Evolutionary conservation across 64 coral and sea anemone species (phyloP).

Genomic region (Pocillopora verrucosa): DNA sequence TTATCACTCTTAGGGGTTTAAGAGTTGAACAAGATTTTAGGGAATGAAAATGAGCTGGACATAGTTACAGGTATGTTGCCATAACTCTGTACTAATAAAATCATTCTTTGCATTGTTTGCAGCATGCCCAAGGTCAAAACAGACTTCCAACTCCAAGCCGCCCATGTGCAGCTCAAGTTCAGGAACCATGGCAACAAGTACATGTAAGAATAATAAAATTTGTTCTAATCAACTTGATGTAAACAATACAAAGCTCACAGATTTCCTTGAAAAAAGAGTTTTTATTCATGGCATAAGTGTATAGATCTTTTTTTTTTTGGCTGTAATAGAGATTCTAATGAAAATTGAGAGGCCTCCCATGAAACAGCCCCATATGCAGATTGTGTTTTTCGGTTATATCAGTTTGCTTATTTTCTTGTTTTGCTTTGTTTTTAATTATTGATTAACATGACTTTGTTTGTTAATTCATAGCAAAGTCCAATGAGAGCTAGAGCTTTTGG

Average conservation of each 20-base stretch:
- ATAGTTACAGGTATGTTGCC: background rate
- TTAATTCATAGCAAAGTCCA: background rate
- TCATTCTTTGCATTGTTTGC: background rate
- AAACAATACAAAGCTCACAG: background rate
- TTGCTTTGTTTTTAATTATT: no score
- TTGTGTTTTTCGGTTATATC: no score
- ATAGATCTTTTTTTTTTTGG: no score
- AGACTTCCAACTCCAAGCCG: background rate
- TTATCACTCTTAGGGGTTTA: no score
- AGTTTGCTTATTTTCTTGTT: no score
- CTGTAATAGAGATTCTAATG: no score
- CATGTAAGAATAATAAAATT: background rate
- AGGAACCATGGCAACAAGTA: background rate
- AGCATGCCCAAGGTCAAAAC: background rate
- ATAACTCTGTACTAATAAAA: background rate
- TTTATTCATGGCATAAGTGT: no score
- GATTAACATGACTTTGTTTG: background rate
- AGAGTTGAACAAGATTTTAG: no score
- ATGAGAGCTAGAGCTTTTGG: background rate
- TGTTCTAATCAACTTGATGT: background rate
- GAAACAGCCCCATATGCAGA: no score
- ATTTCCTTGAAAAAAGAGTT: no score
- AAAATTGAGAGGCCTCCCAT: no score
- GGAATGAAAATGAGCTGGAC: background rate
- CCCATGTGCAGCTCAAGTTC: constrained; percentile 11